Base-by-base conservation (phyloP, 2,113 vertebrate species). In the Tylochromis polylepis region DNA sequence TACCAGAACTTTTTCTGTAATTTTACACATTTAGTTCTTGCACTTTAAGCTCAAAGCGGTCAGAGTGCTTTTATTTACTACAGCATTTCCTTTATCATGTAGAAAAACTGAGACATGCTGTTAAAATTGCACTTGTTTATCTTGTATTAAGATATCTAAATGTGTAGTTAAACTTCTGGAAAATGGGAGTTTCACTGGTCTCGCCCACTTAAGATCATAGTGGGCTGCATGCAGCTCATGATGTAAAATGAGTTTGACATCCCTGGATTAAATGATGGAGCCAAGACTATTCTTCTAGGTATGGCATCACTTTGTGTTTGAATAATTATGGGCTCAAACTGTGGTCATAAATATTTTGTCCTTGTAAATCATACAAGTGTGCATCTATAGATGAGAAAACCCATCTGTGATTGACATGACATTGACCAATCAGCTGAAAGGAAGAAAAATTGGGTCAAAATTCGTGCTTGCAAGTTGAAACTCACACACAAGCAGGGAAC, bases 1-100 rank as follows among this genome's bases (percentile, higher is more conserved):
- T 65, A 65, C 60, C 60, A 65, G 34, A 18, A 65, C 20, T 11
- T 14, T 65, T 65, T 65, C 34, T 38, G n/a, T 31, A n/a, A n/a
- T 65, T 65, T n/a, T 65, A 38, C 18, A 65, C 18, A 65, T 65
- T 36, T 65, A 65, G 34, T 38, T 65, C 18, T 38, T 65, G 60
- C 60, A 65, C 11, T 65, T 38, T 14, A 38, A 65, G 0, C 34
- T 18, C 60, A 12, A 36, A 65, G 60, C 31, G 36, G 31, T 65
- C 60, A 65, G 18, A 36, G 18, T 65, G 11, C 18, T 65, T 65
- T 65, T 18, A 65, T 65, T 36, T 65, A 36, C 60, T 65, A 38
- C 31, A n/a, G 60, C 6, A 65, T 65, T 62, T 62, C 34, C 18
- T 36, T 62, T 62, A 36, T 62, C 18, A 12, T 36, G 31, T 36